Conservation (phyloP, 1,140 invertebrate genomes). For the Epicauta chinensis region DNA sequence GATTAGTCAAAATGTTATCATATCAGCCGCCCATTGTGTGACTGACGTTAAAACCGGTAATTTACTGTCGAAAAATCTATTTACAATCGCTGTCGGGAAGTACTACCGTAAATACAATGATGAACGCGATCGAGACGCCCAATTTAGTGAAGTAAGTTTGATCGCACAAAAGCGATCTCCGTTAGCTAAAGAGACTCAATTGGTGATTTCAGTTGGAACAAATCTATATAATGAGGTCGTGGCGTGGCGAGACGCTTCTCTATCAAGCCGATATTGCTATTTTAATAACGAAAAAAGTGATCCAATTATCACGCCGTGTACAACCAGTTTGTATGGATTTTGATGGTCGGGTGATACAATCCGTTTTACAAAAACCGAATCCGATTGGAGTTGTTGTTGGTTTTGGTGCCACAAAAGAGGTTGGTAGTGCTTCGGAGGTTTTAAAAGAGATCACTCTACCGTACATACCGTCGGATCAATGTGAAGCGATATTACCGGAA, state of each 20-base stretch:
- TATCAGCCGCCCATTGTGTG: conserved; percentile 11
- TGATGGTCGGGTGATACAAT: neutral
- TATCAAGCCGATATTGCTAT: conserved; percentile 2
- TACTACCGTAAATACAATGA: conserved; percentile 27
- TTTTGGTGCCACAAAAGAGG: conserved; percentile 1
- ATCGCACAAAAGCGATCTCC: too few relatives aligned
- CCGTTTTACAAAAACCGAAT: neutral
- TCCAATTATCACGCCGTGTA: neutral
- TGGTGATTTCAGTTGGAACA: conserved; percentile 8
- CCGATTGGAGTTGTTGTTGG: neutral
- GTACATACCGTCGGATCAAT: neutral
- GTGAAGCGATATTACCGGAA: neutral
- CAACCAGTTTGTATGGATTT: conserved; percentile 4
- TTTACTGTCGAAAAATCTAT: neutral
- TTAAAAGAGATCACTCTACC: conserved; percentile 4
- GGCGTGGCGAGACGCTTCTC: neutral
- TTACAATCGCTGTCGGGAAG: conserved; percentile 26
- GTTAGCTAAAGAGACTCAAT: too few relatives aligned
- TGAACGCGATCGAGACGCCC: conserved; percentile 19
- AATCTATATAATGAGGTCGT: neutral
- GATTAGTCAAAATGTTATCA: neutral
- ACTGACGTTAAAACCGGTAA: neutral
- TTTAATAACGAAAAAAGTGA: neutral
- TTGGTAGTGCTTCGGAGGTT: neutral
- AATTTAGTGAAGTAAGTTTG: conserved; percentile 22